phyloP scores from a whole-genome alignment of 2,888 invertebrate species.

The Ochropacha duplaris region DNA sequence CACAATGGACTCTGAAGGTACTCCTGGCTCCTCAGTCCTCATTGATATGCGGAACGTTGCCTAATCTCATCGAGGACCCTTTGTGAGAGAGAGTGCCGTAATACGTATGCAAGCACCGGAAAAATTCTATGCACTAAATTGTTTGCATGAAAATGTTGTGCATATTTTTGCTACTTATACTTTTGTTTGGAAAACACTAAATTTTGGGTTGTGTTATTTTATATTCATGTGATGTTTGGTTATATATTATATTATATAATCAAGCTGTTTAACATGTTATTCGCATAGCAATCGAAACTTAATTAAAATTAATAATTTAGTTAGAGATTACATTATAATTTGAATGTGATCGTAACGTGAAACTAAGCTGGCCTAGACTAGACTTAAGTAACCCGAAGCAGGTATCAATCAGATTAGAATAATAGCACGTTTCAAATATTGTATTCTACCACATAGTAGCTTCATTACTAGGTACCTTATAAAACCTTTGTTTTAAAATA shows the following conservation, averaged over 20 bases:
- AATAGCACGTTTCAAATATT: too few relatives aligned
- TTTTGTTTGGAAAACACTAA: too few relatives aligned
- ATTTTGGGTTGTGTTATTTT: too few relatives aligned
- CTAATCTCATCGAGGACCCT: conserved; percentile 29
- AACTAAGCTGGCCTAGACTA: background rate
- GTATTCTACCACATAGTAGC: too few relatives aligned
- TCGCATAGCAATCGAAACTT: too few relatives aligned
- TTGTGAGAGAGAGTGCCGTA: conserved; percentile 19
- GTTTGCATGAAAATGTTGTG: background rate
- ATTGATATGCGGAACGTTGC: conserved; percentile 42
- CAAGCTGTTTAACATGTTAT: too few relatives aligned
- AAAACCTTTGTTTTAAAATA: too few relatives aligned
- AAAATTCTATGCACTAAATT: background rate
- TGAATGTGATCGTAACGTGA: background rate
- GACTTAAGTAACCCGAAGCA: background rate
- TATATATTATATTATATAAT: too few relatives aligned
- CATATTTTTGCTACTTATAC: too few relatives aligned
- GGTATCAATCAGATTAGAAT: background rate
- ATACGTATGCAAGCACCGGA: conserved; percentile 11
- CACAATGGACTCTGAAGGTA: conserved; percentile 24
- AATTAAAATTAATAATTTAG: too few relatives aligned
- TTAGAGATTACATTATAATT: background rate
- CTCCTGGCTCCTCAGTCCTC: conserved; percentile 17
- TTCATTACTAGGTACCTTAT: too few relatives aligned
- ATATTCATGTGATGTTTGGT: too few relatives aligned